These are phyloP conservation scores for Acomys russatus DNA, from an alignment of 2,797 vertebrate genomes.

Conservation along the genomic window DNA sequence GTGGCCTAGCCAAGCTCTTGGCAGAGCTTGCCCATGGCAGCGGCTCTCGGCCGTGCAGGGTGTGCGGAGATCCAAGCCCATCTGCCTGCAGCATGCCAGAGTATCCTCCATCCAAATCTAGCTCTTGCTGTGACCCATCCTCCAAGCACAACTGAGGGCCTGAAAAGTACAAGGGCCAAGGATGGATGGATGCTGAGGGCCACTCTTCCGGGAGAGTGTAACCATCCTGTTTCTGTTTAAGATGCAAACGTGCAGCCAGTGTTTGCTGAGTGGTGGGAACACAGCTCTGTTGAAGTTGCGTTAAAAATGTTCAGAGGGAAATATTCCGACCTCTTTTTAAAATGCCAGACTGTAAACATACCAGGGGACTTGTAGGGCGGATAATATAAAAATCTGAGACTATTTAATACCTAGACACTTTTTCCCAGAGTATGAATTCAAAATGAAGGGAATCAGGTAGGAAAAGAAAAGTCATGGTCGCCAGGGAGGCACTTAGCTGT, in stretches of 20 bases:
- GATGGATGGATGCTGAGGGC: background rate
- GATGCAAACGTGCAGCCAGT: background rate
- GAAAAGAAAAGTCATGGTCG: background rate
- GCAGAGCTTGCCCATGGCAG: background rate
- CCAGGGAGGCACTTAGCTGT: background rate
- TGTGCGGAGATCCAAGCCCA: background rate
- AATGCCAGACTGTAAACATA: slow-evolving; percentile 58
- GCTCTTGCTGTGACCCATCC: background rate
- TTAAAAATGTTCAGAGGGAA: background rate
- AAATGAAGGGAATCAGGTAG: background rate
- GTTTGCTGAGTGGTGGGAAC: slow-evolving; percentile 26
- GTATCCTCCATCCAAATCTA: background rate
- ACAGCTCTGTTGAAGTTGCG: background rate
- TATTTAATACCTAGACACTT: slow-evolving; percentile 13
- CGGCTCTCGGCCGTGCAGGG: background rate
- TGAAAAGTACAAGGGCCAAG: background rate
- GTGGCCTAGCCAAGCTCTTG: slow-evolving; percentile 22
- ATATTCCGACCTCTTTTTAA: slow-evolving; percentile 32
- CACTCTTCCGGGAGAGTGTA: background rate
- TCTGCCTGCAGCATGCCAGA: background rate
- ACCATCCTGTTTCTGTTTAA: background rate
- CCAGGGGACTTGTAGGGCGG: background rate
- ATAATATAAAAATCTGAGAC: background rate
- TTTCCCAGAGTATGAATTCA: slow-evolving; percentile 13
- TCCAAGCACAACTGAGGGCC: background rate